A percentile compares a stretch with the other conserved stretches of the same genome.
These are phyloP conservation scores for Dermatemys mawii DNA, from an alignment of 2,113 vertebrate species.

Conservation along the genomic window DNA sequence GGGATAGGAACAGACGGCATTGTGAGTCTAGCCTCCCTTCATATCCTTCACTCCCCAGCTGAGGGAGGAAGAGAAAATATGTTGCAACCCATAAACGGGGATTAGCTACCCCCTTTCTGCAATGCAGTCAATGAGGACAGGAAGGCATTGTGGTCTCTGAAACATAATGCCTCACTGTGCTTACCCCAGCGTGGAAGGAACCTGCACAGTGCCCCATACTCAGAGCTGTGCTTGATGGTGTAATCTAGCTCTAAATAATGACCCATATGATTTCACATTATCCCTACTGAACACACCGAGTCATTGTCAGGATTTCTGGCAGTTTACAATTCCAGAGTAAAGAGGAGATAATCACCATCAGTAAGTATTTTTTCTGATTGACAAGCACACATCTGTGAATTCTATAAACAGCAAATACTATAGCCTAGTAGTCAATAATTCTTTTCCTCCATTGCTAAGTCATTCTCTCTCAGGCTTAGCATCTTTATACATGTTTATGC, in stretches of 20 bases:
- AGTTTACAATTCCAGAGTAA: not conserved
- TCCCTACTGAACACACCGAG: not conserved
- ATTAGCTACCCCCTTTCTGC: too few relatives aligned
- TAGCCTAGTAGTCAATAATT: not conserved
- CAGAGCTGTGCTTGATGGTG: not conserved
- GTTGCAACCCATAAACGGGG: not conserved
- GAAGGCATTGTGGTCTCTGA: not conserved
- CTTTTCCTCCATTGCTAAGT: not conserved
- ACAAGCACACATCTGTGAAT: not conserved
- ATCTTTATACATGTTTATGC: not conserved
- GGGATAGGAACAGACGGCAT: not conserved
- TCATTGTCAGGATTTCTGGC: not conserved
- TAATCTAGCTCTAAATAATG: not conserved
- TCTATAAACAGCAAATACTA: not conserved
- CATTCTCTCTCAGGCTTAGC: not conserved
- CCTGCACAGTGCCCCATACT: not conserved
- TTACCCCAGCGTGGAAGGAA: not conserved
- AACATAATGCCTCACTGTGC: not conserved
- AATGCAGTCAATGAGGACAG: not conserved
- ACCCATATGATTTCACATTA: not conserved
- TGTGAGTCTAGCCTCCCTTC: too few relatives aligned
- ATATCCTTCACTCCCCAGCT: not conserved
- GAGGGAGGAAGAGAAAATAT: not conserved
- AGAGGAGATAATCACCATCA: not conserved
- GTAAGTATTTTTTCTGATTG: not conserved